Percentiles rank a stretch among this genome's conserved stretches.
Conservation (phyloP, 2,888 invertebrate species). For the Pediacus dermestoides region DNA sequence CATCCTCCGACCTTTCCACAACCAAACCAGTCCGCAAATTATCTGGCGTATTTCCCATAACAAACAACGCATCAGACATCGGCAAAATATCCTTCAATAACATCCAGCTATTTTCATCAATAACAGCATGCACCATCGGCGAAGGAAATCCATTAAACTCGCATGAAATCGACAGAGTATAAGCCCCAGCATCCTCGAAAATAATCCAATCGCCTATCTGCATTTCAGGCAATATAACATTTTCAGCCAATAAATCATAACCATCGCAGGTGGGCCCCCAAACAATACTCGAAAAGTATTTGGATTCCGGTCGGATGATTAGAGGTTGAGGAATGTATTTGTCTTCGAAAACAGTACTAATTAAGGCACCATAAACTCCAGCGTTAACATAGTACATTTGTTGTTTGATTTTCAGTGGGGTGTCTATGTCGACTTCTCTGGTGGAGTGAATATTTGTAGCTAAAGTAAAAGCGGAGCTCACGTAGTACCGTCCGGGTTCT, state of each 20-base stretch:
- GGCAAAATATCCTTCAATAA: too few species aligned
- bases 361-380: constrained; percentile 96
- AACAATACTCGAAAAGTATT: constrained; percentile 59
- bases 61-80: too few species aligned
- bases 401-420: constrained; percentile 1
- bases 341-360: constrained; percentile 91
- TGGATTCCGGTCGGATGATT: constrained; percentile 46
- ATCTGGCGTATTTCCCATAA: too few species aligned
- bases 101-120: constrained; percentile 61
- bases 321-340: constrained; percentile 66
- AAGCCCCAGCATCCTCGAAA: constrained; percentile 94
- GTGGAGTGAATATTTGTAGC: constrained; percentile 16
- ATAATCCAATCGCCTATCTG: constrained; percentile 80
- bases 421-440: too few species aligned
- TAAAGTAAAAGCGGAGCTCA: constrained; percentile 19
- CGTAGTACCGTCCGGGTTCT: constrained; percentile 22
- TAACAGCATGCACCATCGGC: constrained; percentile 67
- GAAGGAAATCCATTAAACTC: constrained; percentile 89
- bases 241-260: constrained; percentile 70
- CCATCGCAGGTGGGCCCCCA: constrained; percentile 98
- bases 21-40: too few species aligned
- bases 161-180: constrained; percentile 85
- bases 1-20: too few species aligned
- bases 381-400: constrained; percentile 95
- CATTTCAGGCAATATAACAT: constrained; percentile 64